phyloP scores from a whole-genome alignment of 2,888 invertebrate species.

The Tetanocera ferruginea region DNA sequence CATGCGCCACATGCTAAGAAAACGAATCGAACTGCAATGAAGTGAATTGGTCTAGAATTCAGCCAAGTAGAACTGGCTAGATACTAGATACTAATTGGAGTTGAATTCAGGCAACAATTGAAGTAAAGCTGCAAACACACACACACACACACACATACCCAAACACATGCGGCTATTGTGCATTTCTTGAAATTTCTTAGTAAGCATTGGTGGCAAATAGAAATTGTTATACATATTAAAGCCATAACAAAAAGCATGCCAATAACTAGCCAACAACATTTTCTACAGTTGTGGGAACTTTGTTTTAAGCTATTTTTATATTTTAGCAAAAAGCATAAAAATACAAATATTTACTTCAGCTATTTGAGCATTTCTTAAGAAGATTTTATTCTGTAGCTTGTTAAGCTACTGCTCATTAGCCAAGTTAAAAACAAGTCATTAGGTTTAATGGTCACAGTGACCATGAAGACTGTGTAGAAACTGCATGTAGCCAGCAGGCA shows the following conservation, averaged over 20 bases:
- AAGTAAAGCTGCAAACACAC: not conserved
- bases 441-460: conserved; percentile 30
- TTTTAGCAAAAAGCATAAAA: not conserved
- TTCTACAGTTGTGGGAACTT: not conserved
- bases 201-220: not conserved
- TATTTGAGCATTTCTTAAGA: not conserved
- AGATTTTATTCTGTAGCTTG: not conserved
- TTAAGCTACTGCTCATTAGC: conserved; percentile 29
- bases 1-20: conserved; percentile 25
- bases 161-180: not conserved
- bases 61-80: conserved; percentile 18
- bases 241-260: too few relatives aligned
- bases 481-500: not conserved
- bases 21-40: conserved; percentile 16
- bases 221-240: not conserved
- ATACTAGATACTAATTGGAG: conserved; percentile 2
- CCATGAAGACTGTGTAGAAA: conserved; percentile 18
- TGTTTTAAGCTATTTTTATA: not conserved
- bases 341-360: not conserved
- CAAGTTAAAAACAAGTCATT: conserved; percentile 38
- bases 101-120: not conserved
- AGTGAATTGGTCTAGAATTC: conserved; percentile 20
- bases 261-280: not conserved
- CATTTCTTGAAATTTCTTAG: not conserved
- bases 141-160: not conserved